phyloP scores from a whole-genome alignment of 2,113 vertebrate genomes.

The Abramis brama region DNA sequence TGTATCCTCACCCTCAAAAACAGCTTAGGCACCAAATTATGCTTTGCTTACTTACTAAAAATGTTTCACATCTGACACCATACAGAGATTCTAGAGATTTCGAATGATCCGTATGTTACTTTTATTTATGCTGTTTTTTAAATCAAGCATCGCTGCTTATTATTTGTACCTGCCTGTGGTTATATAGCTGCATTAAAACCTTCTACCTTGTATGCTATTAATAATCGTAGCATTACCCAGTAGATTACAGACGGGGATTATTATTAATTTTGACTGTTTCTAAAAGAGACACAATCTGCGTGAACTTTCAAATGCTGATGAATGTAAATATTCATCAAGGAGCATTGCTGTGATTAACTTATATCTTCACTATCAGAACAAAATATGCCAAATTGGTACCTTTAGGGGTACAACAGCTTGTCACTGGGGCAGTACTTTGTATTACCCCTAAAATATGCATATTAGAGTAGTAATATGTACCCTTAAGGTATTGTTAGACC shows the following conservation, averaged over 20 bases:
- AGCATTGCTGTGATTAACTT: neutral
- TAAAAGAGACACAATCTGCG: neutral
- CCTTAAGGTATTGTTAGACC: neutral
- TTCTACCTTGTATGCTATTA: neutral
- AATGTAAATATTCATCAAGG: slow-evolving; percentile 2
- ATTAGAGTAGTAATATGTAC: neutral
- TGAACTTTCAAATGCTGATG: neutral
- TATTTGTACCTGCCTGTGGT: neutral
- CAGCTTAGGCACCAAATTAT: neutral
- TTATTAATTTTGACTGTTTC: neutral
- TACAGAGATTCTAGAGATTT: neutral
- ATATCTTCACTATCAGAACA: neutral
- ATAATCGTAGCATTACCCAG: neutral
- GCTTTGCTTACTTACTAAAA: slow-evolving; percentile 8
- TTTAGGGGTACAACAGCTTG: neutral
- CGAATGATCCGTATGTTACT: neutral
- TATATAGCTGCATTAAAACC: neutral
- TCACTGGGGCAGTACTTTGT: neutral
- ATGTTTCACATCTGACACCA: neutral
- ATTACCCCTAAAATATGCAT: neutral
- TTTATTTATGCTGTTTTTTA: neutral
- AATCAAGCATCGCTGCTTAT: neutral
- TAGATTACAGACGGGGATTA: neutral
- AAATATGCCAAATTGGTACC: neutral
- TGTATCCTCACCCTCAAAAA: neutral